phyloP scores from a whole-genome alignment of 23 tunicate species.

The Pegea sp. region DNA sequence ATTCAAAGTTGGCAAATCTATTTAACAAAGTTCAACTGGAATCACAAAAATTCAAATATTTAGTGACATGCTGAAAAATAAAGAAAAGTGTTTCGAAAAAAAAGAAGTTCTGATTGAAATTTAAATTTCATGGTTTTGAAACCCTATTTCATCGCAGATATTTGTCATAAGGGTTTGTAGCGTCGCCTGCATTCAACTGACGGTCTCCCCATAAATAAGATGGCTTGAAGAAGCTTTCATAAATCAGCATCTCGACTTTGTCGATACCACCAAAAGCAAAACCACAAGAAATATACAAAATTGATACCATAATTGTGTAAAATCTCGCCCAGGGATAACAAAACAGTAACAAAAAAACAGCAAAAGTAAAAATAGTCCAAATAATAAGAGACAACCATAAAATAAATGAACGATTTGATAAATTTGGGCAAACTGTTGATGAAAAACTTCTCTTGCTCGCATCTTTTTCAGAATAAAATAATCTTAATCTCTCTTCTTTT shows the following conservation, averaged over 20 bases:
- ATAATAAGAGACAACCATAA: slow-evolving; percentile 17
- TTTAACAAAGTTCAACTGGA: too few species aligned
- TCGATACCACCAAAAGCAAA: slow-evolving; percentile 42
- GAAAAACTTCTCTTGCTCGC: slow-evolving; percentile 21
- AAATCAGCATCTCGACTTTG: slow-evolving; percentile 62
- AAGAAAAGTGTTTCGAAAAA: too few species aligned
- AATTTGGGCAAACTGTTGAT: slow-evolving; percentile 10
- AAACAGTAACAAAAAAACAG: slow-evolving; percentile 3
- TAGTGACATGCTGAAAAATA: too few species aligned
- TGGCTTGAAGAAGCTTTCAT: slow-evolving; percentile 14
- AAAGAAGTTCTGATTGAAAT: too few species aligned
- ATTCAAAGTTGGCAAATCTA: too few species aligned
- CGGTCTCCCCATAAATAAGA: too few species aligned
- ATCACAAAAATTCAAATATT: too few species aligned
- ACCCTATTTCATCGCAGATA: too few species aligned
- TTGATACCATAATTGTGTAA: slow-evolving; percentile 17
- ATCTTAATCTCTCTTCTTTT: slow-evolving; percentile 35
- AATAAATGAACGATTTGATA: slow-evolving; percentile 11
- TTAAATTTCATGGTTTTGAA: too few species aligned
- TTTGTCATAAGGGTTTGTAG: too few species aligned
- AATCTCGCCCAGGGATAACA: slow-evolving; percentile 15
- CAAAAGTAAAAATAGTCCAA: slow-evolving; percentile 8
- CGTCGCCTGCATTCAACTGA: too few species aligned
- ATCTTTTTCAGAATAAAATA: slow-evolving; percentile 18
- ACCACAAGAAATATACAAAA: slow-evolving; percentile 21